A percentile compares a stretch with the other conserved stretches of the same genome.
Evolutionary conservation across 2,113 vertebrate genomes (phyloP).

Genomic region (Polyodon spathula): DNA sequence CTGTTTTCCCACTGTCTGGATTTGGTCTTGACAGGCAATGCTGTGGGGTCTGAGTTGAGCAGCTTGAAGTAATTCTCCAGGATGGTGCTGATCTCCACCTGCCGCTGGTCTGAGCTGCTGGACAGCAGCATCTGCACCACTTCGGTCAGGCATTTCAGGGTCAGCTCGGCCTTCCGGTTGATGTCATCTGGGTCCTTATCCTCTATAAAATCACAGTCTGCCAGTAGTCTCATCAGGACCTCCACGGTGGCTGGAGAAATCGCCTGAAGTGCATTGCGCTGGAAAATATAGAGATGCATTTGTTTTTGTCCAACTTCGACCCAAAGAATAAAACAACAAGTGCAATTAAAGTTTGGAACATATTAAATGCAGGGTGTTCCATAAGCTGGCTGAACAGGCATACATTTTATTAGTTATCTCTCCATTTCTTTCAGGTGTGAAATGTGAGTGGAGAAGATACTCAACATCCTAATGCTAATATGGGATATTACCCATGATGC

Average conservation of each 20-base stretch:
- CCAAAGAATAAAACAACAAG: too few relatives aligned
- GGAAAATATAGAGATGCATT: too few relatives aligned
- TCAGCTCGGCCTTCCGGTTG: slow-evolving; percentile 77
- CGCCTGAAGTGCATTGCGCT: slow-evolving; percentile 89
- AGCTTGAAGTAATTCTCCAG: slow-evolving; percentile 95
- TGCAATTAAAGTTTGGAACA: too few relatives aligned
- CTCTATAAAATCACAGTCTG: slow-evolving; percentile 74
- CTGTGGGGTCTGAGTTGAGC: slow-evolving; percentile 85
- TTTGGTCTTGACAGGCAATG: slow-evolving; percentile 54
- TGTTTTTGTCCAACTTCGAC: too few relatives aligned
- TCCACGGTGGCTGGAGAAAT: slow-evolving; percentile 97
- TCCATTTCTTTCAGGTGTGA: too few relatives aligned
- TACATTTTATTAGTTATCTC: too few relatives aligned
- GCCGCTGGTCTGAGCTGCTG: slow-evolving; percentile 92
- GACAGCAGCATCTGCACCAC: slow-evolving; percentile 87
- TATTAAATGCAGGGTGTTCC: too few relatives aligned
- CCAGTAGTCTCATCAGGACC: slow-evolving; percentile 84
- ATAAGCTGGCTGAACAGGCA: too few relatives aligned
- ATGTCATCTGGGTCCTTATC: slow-evolving; percentile 71
- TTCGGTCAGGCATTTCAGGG: slow-evolving; percentile 84
- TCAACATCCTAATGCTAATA: too few relatives aligned
- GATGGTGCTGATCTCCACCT: slow-evolving; percentile 86
- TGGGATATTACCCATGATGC: too few relatives aligned
- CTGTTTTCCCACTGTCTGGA: slow-evolving; percentile 80
- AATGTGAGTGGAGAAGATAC: too few relatives aligned